Percentiles rank a stretch among this genome's conserved stretches.
phyloP scores from a whole-genome alignment of 92 coral and sea anemone genomes.

The Paramuricea clavata region DNA sequence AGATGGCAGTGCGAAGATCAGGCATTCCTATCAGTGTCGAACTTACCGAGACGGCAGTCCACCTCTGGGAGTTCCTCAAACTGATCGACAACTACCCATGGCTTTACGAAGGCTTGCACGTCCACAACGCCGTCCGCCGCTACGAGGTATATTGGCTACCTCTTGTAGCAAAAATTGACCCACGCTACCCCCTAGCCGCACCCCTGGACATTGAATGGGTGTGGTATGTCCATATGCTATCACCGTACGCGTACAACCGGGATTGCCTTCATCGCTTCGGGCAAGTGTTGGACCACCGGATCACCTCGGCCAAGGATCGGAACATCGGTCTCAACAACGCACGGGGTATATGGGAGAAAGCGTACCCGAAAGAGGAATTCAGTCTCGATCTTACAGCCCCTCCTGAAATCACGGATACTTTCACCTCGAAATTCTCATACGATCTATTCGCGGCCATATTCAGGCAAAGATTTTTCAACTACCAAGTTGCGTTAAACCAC shows the following conservation, averaged over 20 bases:
- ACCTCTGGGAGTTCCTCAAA: constrained; percentile 56
- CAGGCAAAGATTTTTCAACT: constrained; percentile 63
- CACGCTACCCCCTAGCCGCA: constrained; percentile 56
- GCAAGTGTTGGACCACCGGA: constrained; percentile 63
- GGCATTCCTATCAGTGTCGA: constrained; percentile 49
- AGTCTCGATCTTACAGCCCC: constrained; percentile 65
- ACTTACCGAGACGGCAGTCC: constrained; percentile 63
- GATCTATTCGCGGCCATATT: constrained; percentile 57
- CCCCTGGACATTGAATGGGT: constrained; percentile 83
- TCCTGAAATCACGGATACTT: constrained; percentile 24
- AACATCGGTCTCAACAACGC: constrained; percentile 53
- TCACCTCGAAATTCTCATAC: constrained; percentile 56
- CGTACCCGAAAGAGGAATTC: constrained; percentile 60
- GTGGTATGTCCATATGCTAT: constrained; percentile 75
- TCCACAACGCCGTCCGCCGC: constrained; percentile 74
- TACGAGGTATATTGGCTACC: constrained; percentile 74
- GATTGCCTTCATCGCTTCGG: constrained; percentile 68
- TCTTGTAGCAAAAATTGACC: constrained; percentile 47
- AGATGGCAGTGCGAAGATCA: constrained; percentile 41
- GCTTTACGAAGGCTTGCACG: constrained; percentile 60
- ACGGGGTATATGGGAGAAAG: constrained; percentile 68
- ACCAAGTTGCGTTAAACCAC: constrained; percentile 64
- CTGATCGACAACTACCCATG: constrained; percentile 56
- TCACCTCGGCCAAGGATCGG: constrained; percentile 51
- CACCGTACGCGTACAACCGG: constrained; percentile 59